A percentile compares a stretch with the other conserved stretches of the same genome.
Conservation (phyloP, 2,113 vertebrate species). For the Choloepus hoffmanni region DNA sequence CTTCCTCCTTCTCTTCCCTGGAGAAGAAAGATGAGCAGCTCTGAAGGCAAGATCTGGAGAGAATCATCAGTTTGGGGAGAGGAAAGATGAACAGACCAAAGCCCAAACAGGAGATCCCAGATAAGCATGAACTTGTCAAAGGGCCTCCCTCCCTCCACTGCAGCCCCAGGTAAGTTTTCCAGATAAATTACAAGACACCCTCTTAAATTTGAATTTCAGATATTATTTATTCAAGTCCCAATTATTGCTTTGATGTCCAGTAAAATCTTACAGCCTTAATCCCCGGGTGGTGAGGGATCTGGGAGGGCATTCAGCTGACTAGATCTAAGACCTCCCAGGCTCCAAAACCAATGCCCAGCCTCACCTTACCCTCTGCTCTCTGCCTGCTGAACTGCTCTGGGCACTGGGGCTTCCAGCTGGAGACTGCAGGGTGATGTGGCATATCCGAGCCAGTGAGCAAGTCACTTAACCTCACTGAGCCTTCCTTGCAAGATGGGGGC, state of each 20-base stretch:
- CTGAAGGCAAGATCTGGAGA: not conserved
- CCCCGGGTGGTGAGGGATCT: not conserved
- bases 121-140: not conserved
- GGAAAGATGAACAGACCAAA: not conserved
- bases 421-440: not conserved
- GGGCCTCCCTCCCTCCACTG: too few species aligned
- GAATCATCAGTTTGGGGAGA: not conserved
- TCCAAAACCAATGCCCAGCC: fast-evolving
- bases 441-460: not conserved
- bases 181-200: not conserved
- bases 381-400: not conserved
- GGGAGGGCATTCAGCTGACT: not conserved
- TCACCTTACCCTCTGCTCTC: not conserved
- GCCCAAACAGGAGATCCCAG: not conserved
- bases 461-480: not conserved
- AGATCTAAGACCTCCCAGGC: not conserved
- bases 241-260: not conserved
- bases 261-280: not conserved
- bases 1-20: not conserved
- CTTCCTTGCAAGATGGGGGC: not conserved
- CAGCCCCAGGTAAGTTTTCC: not conserved
- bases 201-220: not conserved
- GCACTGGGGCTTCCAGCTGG: not conserved
- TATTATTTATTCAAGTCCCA: not conserved
- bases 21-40: not conserved